Base-by-base conservation (phyloP, 2,888 invertebrate species). In the Ormia ochracea region DNA sequence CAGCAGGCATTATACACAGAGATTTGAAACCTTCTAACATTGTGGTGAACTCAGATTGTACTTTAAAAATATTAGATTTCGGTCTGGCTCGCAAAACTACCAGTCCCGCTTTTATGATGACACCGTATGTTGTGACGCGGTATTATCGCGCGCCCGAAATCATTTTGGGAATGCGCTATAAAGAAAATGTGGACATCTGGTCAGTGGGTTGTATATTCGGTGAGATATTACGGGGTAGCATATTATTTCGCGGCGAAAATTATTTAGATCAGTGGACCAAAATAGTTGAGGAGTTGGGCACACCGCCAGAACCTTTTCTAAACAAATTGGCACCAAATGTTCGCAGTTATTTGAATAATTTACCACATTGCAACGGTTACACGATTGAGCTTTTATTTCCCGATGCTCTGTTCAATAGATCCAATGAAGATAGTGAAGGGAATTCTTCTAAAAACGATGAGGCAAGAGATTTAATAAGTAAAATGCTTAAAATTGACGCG, bases 251-350 rank as follows among this genome's bases (percentile, higher is more conserved):
- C 19, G 99, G 99, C 75, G 97, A 97, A 54, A 99, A 99, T 92
- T 99, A 99, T 91, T 98, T 99, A 91, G 98, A 99, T 92, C 99
- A 99, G 91, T 99, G 98, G 98, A 98, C 98, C 91, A 98, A 98
- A 92, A 99, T 99, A 85, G 98, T 98, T 84, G 96, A 96, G 90
- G 96, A 98, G 94, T 92, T 98, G 89, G 98, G 99, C 83, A 98
- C 98, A 68, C 99, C 98, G 78, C 95, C 96, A 54, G 93, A 94
- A 86, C 96, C 98, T 86, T 99, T 99, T 92, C 98, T 98, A 97
- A 94, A 95, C 88, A 94, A 98, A 70, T 93, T 99, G 87, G 96
- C 98, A 91, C 97, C 97, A 69, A 98, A 98, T 4, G 98, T 99
- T 72, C 93, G 98, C 87, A 99, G 98, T 92, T 99, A 99, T 91